A percentile compares a stretch with the other conserved stretches of the same genome.
phyloP scores from a whole-genome alignment of 2,888 invertebrate genomes.

The Callosobruchus maculatus region DNA sequence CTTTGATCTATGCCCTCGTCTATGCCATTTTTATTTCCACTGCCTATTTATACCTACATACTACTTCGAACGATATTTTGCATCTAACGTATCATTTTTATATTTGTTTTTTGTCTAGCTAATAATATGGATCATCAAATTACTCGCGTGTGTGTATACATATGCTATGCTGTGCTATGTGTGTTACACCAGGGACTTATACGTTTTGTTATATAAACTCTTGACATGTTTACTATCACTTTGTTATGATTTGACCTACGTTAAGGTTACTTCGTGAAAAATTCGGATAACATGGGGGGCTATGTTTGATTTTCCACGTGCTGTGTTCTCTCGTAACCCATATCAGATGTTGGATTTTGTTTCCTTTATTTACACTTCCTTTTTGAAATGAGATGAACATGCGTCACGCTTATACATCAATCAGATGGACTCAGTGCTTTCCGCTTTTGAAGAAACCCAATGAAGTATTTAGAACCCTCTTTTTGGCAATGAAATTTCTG shows the following conservation, averaged over 20 bases:
- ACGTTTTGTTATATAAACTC: background rate
- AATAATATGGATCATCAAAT: background rate
- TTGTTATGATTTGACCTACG: background rate
- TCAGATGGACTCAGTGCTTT: too few species aligned
- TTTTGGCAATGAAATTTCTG: too few species aligned
- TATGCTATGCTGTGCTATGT: background rate
- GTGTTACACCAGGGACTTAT: background rate
- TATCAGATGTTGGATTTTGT: background rate
- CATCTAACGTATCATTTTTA: too few species aligned
- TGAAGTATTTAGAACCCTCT: too few species aligned
- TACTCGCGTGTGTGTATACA: background rate
- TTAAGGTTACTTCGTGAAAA: background rate
- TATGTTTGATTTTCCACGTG: background rate
- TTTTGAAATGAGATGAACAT: background rate
- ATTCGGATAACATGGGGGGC: background rate
- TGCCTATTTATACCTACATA: too few species aligned
- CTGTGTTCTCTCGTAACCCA: background rate
- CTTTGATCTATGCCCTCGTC: too few species aligned
- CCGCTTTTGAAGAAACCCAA: too few species aligned
- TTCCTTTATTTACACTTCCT: background rate
- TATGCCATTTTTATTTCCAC: too few species aligned
- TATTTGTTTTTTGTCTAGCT: too few species aligned
- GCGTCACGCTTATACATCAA: too few species aligned
- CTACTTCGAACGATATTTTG: too few species aligned
- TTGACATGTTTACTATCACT: background rate